phyloP scores from a whole-genome alignment of 2,797 vertebrate species.

The Forpus xanthops region DNA sequence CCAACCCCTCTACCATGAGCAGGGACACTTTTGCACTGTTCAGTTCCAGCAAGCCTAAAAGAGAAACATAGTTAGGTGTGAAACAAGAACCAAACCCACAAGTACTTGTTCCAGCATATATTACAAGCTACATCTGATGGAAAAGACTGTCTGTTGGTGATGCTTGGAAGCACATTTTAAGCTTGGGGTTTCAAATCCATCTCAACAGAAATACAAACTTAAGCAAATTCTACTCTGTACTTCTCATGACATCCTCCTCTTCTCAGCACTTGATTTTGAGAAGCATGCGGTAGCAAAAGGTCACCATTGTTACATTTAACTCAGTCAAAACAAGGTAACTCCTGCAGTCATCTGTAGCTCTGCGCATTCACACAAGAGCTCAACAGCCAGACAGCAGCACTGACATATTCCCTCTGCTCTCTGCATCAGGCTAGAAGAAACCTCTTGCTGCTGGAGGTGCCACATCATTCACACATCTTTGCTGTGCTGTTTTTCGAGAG shows the following conservation, averaged over 20 bases:
- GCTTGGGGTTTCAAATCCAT: neutral
- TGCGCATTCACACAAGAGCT: fast-evolving
- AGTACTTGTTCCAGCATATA: neutral
- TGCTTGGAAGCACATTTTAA: neutral
- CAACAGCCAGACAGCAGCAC: neutral
- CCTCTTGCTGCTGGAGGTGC: neutral
- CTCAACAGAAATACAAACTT: neutral
- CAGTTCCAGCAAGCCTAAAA: neutral
- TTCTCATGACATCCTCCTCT: neutral
- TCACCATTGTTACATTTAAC: neutral
- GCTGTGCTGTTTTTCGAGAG: neutral
- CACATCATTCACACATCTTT: neutral
- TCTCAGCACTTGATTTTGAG: neutral
- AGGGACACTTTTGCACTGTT: neutral
- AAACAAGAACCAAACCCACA: neutral
- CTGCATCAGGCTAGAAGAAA: neutral
- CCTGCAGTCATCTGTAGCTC: neutral
- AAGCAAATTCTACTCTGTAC: neutral
- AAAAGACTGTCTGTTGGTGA: neutral
- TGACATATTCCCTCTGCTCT: neutral
- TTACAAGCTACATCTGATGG: neutral
- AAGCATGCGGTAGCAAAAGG: neutral
- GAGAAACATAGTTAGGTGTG: neutral
- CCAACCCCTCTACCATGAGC: too few relatives aligned
- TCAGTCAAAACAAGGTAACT: neutral